phyloP scores from a whole-genome alignment of 2,797 vertebrate genomes.

The Enteromius unitaeniatus region DNA sequence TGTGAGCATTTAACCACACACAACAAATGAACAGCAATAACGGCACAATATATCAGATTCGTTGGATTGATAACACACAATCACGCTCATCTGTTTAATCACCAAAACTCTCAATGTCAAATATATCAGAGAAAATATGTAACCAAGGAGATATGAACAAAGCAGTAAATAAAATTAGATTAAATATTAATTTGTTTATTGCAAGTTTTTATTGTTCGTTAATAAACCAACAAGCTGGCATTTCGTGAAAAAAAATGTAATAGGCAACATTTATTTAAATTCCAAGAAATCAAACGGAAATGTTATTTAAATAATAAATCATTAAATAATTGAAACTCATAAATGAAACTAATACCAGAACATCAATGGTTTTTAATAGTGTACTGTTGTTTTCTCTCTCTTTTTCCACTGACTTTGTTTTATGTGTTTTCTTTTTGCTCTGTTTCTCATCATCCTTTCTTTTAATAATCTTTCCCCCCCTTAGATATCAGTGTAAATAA shows the following conservation, averaged over 20 bases:
- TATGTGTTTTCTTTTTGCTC: conserved; percentile 22
- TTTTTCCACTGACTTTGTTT: conserved; percentile 10
- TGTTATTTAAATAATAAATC: neutral
- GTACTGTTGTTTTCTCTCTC: neutral
- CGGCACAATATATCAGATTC: conserved; percentile 7
- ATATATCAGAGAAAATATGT: conserved; percentile 9
- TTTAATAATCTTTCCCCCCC: neutral
- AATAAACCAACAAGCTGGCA: neutral
- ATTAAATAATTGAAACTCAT: neutral
- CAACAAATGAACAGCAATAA: conserved; percentile 36
- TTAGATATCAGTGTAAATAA: conserved; percentile 51
- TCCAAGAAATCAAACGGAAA: neutral
- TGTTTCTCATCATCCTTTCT: conserved; percentile 37
- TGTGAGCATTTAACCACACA: conserved; percentile 33
- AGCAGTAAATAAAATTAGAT: neutral
- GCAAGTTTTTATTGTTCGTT: neutral
- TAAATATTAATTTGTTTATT: neutral
- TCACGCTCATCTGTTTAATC: conserved; percentile 9
- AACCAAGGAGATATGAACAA: neutral
- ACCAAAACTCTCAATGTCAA: neutral
- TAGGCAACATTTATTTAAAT: neutral
- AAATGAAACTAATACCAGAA: neutral
- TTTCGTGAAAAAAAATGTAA: neutral
- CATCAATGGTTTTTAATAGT: neutral
- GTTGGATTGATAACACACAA: conserved; percentile 25